These are phyloP conservation scores for Frankliniella intonsa DNA, from an alignment of 2,888 invertebrate genomes.

Conservation along the genomic window DNA sequence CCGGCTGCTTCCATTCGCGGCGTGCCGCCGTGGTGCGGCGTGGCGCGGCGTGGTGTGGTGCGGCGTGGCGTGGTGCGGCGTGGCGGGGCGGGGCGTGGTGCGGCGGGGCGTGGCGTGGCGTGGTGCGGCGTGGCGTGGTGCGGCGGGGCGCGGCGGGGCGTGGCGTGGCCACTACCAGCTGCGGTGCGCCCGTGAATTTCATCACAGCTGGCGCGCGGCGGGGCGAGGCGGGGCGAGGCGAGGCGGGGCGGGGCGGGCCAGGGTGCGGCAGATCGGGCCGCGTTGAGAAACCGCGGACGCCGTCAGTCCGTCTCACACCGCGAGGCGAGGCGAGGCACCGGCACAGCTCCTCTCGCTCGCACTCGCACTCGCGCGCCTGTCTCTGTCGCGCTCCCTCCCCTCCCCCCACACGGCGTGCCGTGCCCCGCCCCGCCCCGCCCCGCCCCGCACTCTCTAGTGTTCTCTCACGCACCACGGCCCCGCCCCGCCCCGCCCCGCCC, in stretches of 20 bases:
- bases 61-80: constrained; percentile 27
- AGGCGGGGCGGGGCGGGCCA: constrained; percentile 34
- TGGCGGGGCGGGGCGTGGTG: constrained; percentile 30
- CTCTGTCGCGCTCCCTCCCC: background rate
- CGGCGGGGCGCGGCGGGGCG: too few species aligned
- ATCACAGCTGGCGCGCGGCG: constrained; percentile 31
- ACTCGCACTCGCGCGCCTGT: background rate
- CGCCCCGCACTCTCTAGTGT: background rate
- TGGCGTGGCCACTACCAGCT: background rate
- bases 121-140: constrained; percentile 30
- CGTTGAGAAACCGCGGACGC: too few species aligned
- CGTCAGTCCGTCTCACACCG: too few species aligned
- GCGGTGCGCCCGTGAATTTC: constrained; percentile 1
- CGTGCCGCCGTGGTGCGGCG: constrained; percentile 35
- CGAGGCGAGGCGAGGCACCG: background rate
- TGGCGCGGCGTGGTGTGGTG: constrained; percentile 30
- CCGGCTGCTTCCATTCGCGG: constrained; percentile 32
- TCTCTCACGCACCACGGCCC: background rate
- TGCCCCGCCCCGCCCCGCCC: background rate
- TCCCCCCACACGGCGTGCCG: background rate
- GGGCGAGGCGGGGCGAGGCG: constrained; percentile 33
- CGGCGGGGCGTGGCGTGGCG: constrained; percentile 31
- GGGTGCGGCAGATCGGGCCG: constrained; percentile 30
- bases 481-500: background rate
- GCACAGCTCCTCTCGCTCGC: background rate